phyloP scores from a whole-genome alignment of 30 jellyfish, hydroid and myxozoan genomes.

The Hydra vulgaris region DNA sequence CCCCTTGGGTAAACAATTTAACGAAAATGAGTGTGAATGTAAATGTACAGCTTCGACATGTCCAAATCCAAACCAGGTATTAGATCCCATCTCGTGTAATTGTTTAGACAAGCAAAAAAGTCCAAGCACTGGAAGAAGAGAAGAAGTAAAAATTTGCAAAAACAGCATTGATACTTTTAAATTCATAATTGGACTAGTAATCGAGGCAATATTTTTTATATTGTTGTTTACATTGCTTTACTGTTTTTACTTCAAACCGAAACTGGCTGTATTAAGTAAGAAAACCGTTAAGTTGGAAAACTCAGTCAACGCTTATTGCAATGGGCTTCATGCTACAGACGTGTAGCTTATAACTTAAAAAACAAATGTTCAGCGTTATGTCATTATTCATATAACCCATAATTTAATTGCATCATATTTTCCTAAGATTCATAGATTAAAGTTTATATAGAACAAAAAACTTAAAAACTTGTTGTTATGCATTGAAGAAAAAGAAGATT shows the following conservation, averaged over 20 bases:
- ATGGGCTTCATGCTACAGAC: background rate
- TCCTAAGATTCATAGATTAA: too few relatives aligned
- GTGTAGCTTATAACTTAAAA: background rate
- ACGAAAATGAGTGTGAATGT: background rate
- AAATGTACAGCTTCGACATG: background rate
- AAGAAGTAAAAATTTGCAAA: background rate
- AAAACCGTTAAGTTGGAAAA: background rate
- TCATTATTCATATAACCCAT: too few relatives aligned
- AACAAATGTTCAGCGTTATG: too few relatives aligned
- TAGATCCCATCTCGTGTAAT: background rate
- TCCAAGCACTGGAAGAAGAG: background rate
- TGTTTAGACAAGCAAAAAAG: background rate
- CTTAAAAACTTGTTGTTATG: too few relatives aligned
- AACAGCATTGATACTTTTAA: background rate
- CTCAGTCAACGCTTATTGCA: background rate
- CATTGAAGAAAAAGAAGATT: too few relatives aligned
- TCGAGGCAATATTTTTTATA: background rate
- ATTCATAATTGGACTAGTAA: background rate
- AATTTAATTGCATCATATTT: too few relatives aligned
- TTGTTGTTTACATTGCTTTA: background rate
- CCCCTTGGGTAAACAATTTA: background rate
- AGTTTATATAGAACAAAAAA: too few relatives aligned
- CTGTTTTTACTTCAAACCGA: background rate
- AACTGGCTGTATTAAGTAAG: background rate
- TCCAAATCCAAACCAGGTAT: background rate